phyloP scores from a whole-genome alignment of 1,140 invertebrate genomes.

The Idris sp. region DNA sequence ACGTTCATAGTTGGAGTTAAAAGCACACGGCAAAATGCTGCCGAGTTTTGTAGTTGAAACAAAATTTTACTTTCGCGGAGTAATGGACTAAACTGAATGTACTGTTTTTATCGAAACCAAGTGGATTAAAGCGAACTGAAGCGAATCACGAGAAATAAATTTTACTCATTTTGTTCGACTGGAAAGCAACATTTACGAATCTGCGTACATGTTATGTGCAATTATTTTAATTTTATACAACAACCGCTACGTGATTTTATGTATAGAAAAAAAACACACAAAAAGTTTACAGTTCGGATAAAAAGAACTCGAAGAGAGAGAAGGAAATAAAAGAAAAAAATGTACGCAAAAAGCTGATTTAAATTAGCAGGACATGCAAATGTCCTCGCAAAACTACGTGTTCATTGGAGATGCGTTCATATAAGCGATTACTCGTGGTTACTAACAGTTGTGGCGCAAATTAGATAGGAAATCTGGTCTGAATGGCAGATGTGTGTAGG shows the following conservation, averaged over 20 bases:
- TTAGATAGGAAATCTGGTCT: constrained; percentile 67
- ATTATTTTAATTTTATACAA: constrained; percentile 22
- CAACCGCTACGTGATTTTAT: constrained; percentile 8
- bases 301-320: no score
- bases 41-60: constrained; percentile 29
- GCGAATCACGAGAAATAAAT: constrained; percentile 35
- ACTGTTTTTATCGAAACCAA: constrained; percentile 34
- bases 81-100: constrained; percentile 47
- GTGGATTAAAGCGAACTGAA: constrained; percentile 46
- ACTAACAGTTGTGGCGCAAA: constrained; percentile 67
- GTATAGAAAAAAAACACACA: neutral
- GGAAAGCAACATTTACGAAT: constrained; percentile 19
- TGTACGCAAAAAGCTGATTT: constrained; percentile 33
- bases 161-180: constrained; percentile 26
- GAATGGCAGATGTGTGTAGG: constrained; percentile 64
- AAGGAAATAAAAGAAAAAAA: no score
- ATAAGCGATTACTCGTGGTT: constrained; percentile 70
- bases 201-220: constrained; percentile 1
- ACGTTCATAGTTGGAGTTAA: constrained; percentile 20
- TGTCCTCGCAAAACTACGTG: constrained; percentile 41
- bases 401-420: constrained; percentile 67
- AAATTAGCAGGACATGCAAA: constrained; percentile 51
- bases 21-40: constrained; percentile 18
- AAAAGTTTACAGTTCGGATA: constrained; percentile 4
- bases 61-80: constrained; percentile 43